Evolutionary conservation across 1,140 invertebrate genomes (phyloP), one percentile per base, ranked within the genome.

Genomic region (Nasonia longicornis): DNA sequence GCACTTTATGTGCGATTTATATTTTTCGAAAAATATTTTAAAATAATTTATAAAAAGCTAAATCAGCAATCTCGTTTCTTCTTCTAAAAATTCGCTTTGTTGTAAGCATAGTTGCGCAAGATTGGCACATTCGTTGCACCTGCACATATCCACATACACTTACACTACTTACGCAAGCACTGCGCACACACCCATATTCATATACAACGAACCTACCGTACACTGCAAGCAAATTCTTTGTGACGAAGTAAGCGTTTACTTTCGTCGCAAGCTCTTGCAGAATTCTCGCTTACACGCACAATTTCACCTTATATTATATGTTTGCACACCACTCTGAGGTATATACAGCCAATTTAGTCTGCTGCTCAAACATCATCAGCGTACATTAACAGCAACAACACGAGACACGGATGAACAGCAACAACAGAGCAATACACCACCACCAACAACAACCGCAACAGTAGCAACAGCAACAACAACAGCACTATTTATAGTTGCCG

Each of bases 331-430:
- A 58, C 20, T 75, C 48, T 75, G 29, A 31, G 66, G 11, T 67
- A 67, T 14, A 29, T 22, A 29, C 71, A 14, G 42, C 88, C 87
- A 89, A 84, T 89, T 89, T 89, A 89, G 87, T 89, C 88, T 89
- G 88, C 87, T 88, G 86, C 85, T 86, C 84, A 72, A 85, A 82
- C 16, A 58, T 58, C 20, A 6, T 58, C 52, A 58, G 20, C 6
- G 7, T n/a, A 58, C 52, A n/a, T 58, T 58, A 58, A n/a, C 52
- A 58, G 52, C 16, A 58, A 7, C 52, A 58, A 72, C 29, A 79
- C 63, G 8, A 58, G 12, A 26, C 67, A 69, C 42, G 38, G 20
- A 2, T 20, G 48, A 72, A 72, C 48, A 79, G n/a, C 38, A 71
- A 72, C 16, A 78, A 11, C n/a, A 31, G 52, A 8, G 8, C 8